Evolutionary conservation across 2,113 vertebrate species (phyloP).

Genomic region (Cercopithecus mona): DNA sequence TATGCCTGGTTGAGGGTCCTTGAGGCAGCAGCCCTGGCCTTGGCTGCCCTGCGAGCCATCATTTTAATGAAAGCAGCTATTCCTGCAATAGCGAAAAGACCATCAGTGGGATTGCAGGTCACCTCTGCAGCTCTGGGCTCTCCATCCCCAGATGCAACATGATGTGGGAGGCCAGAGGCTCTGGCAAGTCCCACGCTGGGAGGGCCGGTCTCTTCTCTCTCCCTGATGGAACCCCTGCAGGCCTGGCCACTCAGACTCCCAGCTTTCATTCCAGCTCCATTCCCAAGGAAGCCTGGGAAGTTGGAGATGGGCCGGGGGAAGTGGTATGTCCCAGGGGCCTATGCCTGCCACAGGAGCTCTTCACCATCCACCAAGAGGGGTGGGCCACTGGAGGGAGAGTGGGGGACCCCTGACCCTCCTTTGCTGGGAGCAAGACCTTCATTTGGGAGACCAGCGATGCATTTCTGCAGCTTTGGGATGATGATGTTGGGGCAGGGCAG

Average conservation of each 20-base stretch:
- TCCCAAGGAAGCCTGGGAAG: not conserved
- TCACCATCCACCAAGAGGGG: no score
- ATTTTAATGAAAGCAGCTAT: no score
- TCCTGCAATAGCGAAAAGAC: no score
- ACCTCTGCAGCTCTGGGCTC: no score
- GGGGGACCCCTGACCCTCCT: not conserved
- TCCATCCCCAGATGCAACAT: no score
- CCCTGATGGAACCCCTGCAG: not conserved
- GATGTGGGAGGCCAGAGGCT: no score
- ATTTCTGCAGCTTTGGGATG: not conserved
- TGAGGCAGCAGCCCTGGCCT: not conserved
- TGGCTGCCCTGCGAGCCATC: not conserved
- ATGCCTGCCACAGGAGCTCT: not conserved
- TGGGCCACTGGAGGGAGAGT: no score
- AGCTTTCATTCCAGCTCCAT: not conserved
- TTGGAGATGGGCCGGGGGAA: no score
- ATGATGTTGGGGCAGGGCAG: fast-evolving
- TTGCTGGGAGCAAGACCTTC: not conserved
- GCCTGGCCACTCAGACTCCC: not conserved
- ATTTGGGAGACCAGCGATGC: not conserved
- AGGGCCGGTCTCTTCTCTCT: not conserved
- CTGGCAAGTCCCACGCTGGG: no score
- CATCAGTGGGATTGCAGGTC: no score
- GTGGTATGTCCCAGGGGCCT: not conserved
- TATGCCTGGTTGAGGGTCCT: not conserved